Percentiles rank a stretch among this genome's conserved stretches.
Evolutionary conservation across 2,888 invertebrate genomes (phyloP).

Genomic region (Leptinotarsa peninsularis): DNA sequence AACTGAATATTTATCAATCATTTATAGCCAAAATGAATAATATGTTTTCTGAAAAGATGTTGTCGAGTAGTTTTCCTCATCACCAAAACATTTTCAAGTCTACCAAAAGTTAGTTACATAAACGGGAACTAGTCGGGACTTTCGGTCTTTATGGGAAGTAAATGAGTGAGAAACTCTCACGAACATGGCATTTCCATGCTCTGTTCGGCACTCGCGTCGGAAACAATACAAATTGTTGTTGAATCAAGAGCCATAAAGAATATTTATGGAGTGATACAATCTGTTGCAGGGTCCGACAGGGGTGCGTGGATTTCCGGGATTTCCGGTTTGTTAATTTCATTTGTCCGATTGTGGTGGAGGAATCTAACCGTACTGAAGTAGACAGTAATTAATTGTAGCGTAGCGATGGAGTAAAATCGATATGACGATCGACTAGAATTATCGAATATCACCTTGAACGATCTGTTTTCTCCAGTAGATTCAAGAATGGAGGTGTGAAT

Average conservation of each 20-base stretch:
- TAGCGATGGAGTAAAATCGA: not conserved
- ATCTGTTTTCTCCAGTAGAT: no score
- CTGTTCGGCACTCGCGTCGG: not conserved
- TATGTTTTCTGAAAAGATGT: no score
- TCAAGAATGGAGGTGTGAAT: no score
- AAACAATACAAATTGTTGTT: conserved; percentile 23
- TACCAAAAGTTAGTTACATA: not conserved
- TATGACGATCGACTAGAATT: no score
- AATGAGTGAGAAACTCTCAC: not conserved
- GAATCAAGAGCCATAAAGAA: conserved; percentile 26
- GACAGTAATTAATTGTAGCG: not conserved
- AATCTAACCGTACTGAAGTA: conserved; percentile 27
- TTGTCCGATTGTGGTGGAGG: conserved; percentile 48
- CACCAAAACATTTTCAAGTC: not conserved
- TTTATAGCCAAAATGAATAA: no score
- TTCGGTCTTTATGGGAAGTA: not conserved
- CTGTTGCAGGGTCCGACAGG: conserved; percentile 70
- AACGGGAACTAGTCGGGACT: not conserved
- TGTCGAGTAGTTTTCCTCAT: not conserved
- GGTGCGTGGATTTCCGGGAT: conserved; percentile 71
- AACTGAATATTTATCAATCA: no score
- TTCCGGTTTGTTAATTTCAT: conserved; percentile 69
- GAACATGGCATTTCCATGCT: not conserved
- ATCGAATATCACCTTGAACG: no score
- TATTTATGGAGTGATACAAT: conserved; percentile 50